Percentiles rank a stretch among this genome's conserved stretches.
Evolutionary conservation across 2,113 vertebrate species (phyloP).

Genomic region (Microtus montanus): DNA sequence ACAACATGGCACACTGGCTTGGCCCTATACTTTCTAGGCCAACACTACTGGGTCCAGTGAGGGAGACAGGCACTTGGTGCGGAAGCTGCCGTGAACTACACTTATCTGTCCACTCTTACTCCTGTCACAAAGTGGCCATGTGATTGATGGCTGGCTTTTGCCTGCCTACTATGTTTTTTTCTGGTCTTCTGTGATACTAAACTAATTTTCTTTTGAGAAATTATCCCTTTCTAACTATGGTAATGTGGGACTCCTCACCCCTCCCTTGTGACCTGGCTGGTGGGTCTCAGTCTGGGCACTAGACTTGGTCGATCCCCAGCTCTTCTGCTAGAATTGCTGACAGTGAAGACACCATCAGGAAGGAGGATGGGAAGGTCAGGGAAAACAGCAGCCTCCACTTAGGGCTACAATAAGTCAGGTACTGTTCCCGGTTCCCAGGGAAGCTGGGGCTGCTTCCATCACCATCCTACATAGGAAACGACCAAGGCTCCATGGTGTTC

Average conservation of each 20-base stretch:
- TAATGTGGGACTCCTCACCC: background rate
- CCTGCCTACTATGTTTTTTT: background rate
- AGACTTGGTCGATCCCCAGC: fast-evolving
- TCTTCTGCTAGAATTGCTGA: background rate
- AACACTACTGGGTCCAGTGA: background rate
- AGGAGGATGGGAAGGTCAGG: background rate
- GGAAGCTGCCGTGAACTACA: too few relatives aligned
- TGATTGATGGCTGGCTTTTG: background rate
- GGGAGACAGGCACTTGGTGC: too few relatives aligned
- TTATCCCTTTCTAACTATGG: background rate
- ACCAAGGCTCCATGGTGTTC: background rate
- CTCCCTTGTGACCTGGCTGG: background rate
- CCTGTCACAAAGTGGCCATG: background rate
- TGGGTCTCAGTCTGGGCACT: background rate
- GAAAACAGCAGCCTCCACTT: background rate
- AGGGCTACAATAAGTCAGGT: background rate
- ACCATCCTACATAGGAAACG: background rate
- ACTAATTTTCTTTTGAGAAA: background rate
- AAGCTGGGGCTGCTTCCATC: background rate
- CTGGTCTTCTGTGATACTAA: background rate
- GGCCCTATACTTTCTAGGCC: background rate
- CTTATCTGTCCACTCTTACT: background rate
- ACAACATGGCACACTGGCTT: background rate
- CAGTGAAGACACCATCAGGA: too few relatives aligned
- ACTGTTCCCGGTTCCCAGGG: background rate